Evolutionary conservation across 2,797 vertebrate species (phyloP).

Genomic region (Mus spretus): DNA sequence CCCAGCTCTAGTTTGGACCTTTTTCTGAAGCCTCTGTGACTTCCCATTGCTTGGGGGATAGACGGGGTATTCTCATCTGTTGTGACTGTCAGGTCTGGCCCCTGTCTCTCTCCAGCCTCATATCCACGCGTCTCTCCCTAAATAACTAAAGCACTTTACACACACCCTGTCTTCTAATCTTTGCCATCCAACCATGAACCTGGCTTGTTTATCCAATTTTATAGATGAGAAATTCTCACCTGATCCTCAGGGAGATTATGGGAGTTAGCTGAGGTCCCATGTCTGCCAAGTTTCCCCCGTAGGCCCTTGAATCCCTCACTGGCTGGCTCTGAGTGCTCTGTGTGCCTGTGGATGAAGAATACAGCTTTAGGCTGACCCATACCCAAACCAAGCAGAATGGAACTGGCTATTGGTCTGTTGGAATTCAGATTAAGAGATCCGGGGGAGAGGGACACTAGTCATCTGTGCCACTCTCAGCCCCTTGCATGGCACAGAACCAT

Average conservation of each 20-base stretch:
- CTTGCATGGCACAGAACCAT: neutral
- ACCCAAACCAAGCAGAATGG: neutral
- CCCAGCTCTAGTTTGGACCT: neutral
- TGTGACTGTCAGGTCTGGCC: neutral
- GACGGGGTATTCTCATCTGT: neutral
- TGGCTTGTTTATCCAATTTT: constrained; percentile 26
- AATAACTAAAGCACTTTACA: constrained; percentile 32
- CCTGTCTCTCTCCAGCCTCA: neutral
- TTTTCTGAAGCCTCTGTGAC: neutral
- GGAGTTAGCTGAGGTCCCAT: constrained; percentile 20
- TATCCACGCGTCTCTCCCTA: accelerated
- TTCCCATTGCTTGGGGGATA: constrained; percentile 1
- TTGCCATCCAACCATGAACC: constrained; percentile 23
- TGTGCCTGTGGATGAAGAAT: neutral
- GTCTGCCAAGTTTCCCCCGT: constrained; percentile 34
- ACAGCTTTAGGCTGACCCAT: constrained; percentile 11
- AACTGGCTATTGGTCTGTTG: neutral
- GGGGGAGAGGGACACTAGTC: neutral
- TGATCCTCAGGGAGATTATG: constrained; percentile 46
- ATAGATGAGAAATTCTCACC: constrained; percentile 63
- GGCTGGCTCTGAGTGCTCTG: constrained; percentile 22
- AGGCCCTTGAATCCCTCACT: neutral
- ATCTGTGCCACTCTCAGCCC: neutral
- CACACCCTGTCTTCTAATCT: neutral
- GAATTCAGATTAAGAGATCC: neutral